Conservation (phyloP, 2,113 vertebrate genomes). For the Pristiophorus japonicus region DNA sequence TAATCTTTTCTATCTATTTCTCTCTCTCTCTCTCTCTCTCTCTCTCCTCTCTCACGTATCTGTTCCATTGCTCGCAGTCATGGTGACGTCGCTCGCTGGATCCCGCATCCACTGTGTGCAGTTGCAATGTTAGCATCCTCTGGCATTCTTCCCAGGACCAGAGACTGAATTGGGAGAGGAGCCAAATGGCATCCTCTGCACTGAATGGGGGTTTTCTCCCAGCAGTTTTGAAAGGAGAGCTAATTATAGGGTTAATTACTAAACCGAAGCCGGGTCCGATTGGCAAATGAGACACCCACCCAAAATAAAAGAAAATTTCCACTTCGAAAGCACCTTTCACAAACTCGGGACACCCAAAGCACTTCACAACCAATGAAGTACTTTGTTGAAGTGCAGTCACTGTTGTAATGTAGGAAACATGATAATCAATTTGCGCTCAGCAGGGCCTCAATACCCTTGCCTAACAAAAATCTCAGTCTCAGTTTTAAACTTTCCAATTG, state of each 20-base stretch:
- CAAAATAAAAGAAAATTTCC: no score
- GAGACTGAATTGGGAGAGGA: neutral
- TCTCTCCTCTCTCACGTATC: neutral
- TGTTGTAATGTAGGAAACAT: no score
- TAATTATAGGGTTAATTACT: conserved; percentile 34
- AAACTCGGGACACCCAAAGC: no score
- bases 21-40: neutral
- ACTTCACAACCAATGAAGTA: no score
- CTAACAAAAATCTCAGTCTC: no score
- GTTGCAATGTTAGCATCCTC: conserved; percentile 12
- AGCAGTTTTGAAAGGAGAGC: neutral
- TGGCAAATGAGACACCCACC: no score
- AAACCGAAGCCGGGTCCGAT: neutral
- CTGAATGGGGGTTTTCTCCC: neutral
- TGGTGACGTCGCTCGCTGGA: neutral
- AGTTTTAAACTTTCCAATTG: no score
- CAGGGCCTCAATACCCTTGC: no score
- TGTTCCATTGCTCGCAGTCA: neutral
- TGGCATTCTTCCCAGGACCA: conserved; percentile 24
- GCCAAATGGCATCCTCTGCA: conserved; percentile 31
- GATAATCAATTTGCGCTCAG: no score
- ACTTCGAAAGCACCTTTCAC: no score
- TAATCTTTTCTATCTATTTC: no score
- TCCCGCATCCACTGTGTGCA: neutral
- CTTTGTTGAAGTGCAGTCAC: no score